A percentile compares a stretch with the other conserved stretches of the same genome.
phyloP scores from a whole-genome alignment of 2,113 vertebrate genomes.

The Tragelaphus imberbis region DNA sequence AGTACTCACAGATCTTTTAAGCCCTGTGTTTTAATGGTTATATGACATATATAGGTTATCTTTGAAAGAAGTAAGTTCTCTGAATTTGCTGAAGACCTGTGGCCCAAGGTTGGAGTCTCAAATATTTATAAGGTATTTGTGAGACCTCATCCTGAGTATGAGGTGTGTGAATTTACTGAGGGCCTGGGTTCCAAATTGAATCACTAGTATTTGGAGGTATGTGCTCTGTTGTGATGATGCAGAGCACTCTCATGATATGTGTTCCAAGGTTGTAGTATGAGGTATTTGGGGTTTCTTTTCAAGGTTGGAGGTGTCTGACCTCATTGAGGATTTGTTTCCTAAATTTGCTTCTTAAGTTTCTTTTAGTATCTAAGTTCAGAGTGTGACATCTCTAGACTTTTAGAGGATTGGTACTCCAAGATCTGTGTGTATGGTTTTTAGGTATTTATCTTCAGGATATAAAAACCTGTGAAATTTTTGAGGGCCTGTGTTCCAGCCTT shows the following conservation, averaged over 20 bases:
- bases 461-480: neutral
- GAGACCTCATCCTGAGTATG: neutral
- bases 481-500: neutral
- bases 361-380: neutral
- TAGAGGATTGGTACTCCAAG: neutral
- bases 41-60: neutral
- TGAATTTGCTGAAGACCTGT: neutral
- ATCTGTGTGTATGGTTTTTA: neutral
- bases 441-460: neutral
- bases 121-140: neutral
- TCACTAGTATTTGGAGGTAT: neutral
- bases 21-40: neutral
- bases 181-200: neutral
- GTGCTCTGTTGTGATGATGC: neutral
- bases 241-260: neutral
- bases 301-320: neutral
- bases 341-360: neutral
- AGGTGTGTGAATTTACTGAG: neutral
- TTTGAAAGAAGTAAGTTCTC: neutral
- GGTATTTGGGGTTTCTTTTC: neutral
- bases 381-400: neutral
- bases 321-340: neutral
- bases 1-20: neutral
- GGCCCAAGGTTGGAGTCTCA: neutral
- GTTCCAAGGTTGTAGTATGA: neutral